phyloP scores from a whole-genome alignment of 35 echinoderm and acorn worm genomes.

The Stichopus chloronotus region DNA sequence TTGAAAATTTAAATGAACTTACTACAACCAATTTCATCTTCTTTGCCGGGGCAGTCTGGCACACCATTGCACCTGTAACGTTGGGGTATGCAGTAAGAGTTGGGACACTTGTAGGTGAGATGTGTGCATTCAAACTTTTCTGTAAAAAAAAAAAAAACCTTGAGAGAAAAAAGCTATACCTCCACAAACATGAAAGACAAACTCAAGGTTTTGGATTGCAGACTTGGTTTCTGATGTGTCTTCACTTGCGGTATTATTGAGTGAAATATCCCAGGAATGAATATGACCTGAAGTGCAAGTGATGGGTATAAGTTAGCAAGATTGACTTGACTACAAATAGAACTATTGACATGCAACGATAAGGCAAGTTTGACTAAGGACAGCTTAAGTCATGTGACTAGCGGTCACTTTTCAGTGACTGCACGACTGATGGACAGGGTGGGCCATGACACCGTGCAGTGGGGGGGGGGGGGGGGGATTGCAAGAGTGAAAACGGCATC shows the following conservation, averaged over 20 bases:
- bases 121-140: constrained; percentile 46
- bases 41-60: constrained; percentile 43
- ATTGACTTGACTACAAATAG: background rate
- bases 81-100: constrained; percentile 58
- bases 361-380: too few relatives aligned
- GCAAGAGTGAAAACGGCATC: too few relatives aligned
- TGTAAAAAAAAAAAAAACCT: background rate
- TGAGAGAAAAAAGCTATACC: background rate
- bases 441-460: too few relatives aligned
- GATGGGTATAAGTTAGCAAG: background rate
- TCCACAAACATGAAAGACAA: background rate
- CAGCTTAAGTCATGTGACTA: too few relatives aligned
- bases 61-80: constrained; percentile 47
- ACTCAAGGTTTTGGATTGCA: background rate
- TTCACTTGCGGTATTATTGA: background rate
- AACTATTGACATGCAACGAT: too few relatives aligned
- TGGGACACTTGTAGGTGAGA: constrained; percentile 37
- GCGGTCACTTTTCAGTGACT: too few relatives aligned
- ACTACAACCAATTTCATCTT: constrained; percentile 56
- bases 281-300: background rate
- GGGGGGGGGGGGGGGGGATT: too few relatives aligned
- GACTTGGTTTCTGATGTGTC: background rate
- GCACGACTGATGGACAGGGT: too few relatives aligned
- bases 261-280: background rate
- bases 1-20: background rate